Evolutionary conservation across 2,113 vertebrate genomes (phyloP).

Genomic region (Heterocephalus glaber): DNA sequence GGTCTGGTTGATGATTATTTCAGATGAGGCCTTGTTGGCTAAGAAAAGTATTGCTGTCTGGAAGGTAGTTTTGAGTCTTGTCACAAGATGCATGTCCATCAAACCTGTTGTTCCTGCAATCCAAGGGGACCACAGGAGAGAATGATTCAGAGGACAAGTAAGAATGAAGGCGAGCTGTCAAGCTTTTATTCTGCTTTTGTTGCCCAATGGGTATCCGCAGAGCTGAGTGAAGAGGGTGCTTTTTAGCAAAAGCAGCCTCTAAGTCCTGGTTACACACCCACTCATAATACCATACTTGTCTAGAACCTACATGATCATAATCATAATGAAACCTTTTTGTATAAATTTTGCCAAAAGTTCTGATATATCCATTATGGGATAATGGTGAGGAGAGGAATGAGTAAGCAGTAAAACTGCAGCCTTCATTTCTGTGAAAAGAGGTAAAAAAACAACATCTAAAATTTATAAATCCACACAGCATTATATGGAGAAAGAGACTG

Average conservation of each 20-base stretch:
- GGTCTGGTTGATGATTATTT: background rate
- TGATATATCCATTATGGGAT: background rate
- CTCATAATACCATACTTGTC: background rate
- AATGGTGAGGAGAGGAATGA: background rate
- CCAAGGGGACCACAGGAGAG: background rate
- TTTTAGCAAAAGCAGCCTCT: no score
- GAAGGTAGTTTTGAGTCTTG: background rate
- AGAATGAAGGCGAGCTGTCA: no score
- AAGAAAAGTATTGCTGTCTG: background rate
- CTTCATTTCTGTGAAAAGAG: background rate
- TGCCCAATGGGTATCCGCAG: no score
- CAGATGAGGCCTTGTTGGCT: background rate
- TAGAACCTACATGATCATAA: background rate
- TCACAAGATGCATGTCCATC: background rate
- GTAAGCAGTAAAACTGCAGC: background rate
- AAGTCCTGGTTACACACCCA: no score
- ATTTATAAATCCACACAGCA: background rate
- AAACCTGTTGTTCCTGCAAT: background rate
- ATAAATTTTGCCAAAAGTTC: background rate
- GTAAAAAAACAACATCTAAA: background rate
- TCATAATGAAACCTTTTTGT: background rate
- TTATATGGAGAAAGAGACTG: background rate
- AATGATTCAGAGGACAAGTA: background rate
- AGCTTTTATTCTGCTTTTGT: no score
- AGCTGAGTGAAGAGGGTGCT: no score